Percentiles rank a stretch among this genome's conserved stretches.
phyloP scores from a whole-genome alignment of 1,140 invertebrate species.

The Sitophilus oryzae region DNA sequence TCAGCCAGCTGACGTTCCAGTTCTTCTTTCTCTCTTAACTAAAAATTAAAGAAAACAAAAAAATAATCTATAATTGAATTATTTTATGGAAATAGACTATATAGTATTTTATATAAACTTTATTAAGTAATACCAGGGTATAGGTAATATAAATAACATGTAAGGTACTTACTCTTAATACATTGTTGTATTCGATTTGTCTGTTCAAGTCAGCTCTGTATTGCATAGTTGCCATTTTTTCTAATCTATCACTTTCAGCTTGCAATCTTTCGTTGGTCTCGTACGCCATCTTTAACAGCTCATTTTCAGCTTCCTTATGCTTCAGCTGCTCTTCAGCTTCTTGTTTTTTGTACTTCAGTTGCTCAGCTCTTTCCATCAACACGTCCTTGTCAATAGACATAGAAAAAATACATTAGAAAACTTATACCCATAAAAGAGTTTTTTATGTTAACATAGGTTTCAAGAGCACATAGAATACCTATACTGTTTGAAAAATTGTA shows the following conservation, averaged over 20 bases:
- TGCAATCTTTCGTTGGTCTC: conserved; percentile 35
- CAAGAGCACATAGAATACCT: no score
- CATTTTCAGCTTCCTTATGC: conserved; percentile 35
- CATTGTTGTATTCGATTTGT: conserved; percentile 40
- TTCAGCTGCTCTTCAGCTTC: conserved; percentile 35
- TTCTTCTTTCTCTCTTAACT: conserved; percentile 38
- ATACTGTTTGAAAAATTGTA: no score
- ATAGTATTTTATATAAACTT: no score
- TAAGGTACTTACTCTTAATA: conserved; percentile 35
- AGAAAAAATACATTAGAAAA: neutral
- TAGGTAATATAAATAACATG: neutral
- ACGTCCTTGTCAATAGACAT: conserved; percentile 27
- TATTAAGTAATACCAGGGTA: neutral
- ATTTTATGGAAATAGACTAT: neutral
- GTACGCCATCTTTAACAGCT: conserved; percentile 31
- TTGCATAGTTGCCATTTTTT: conserved; percentile 23
- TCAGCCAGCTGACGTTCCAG: conserved; percentile 32
- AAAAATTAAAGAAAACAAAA: conserved; percentile 12
- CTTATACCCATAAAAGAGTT: conserved; percentile 4
- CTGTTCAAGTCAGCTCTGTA: conserved; percentile 37
- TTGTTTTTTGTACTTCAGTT: conserved; percentile 32
- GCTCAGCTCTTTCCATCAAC: conserved; percentile 30
- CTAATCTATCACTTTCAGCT: conserved; percentile 33
- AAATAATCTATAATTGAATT: neutral
- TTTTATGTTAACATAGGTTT: no score